These are phyloP conservation scores for Zele albiditarsus DNA, from an alignment of 2,888 invertebrate species.

Conservation along the genomic window DNA sequence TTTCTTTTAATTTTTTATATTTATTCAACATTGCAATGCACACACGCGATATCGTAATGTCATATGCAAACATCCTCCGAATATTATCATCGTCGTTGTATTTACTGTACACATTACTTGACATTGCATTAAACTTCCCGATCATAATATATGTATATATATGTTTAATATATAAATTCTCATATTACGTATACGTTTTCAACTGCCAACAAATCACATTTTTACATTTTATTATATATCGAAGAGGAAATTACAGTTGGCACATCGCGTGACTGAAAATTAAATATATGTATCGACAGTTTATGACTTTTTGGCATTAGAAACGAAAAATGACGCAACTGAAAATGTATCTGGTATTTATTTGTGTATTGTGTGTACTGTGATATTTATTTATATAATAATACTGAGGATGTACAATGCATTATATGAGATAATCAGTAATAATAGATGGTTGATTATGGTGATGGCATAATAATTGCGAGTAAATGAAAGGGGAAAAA, in stretches of 20 bases:
- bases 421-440: no score
- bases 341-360: background rate
- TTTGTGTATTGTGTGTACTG: background rate
- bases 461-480: no score
- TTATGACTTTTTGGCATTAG: background rate
- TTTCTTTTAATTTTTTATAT: background rate
- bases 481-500: no score
- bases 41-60: conserved; percentile 7
- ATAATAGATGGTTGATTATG: no score
- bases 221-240: background rate
- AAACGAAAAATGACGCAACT: no score
- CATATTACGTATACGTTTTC: background rate
- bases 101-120: background rate
- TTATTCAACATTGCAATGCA: conserved; percentile 2
- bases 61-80: conserved; percentile 15
- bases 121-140: conserved; percentile 4
- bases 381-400: no score
- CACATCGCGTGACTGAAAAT: background rate
- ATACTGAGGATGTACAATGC: no score
- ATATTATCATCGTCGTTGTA: conserved; percentile 17
- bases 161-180: no score
- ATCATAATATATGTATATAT: background rate
- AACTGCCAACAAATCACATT: background rate
- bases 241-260: no score
- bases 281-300: background rate